Conservation (phyloP, 1,140 invertebrate genomes). For the Stegodyphus mimosarum region DNA sequence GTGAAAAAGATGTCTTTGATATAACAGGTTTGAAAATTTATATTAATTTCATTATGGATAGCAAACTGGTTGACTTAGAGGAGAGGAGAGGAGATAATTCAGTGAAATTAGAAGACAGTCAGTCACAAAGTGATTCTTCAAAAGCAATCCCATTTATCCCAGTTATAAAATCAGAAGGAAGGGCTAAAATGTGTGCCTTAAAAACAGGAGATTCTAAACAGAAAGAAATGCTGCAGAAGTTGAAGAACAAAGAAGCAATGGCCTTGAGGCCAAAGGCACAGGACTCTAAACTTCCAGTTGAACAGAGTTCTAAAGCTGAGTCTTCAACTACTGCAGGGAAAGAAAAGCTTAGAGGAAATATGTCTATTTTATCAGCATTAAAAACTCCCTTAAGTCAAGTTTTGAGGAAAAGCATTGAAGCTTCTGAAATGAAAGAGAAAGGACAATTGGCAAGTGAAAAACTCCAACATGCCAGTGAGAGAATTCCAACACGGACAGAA, state of each 20-base stretch:
- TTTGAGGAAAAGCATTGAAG: constrained; percentile 55
- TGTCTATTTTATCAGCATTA: constrained; percentile 17
- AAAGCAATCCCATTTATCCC: constrained; percentile 40
- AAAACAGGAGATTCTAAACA: constrained; percentile 53
- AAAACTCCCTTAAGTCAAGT: constrained; percentile 58
- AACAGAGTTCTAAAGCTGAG: not conserved
- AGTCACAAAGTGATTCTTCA: not conserved
- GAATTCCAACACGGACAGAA: not conserved
- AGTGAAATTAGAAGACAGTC: no score
- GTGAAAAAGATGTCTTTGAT: no score
- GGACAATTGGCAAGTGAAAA: not conserved
- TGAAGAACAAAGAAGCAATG: constrained; percentile 36
- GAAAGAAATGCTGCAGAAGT: constrained; percentile 51
- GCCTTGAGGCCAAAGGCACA: constrained; percentile 5
- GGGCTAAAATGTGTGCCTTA: constrained; percentile 56
- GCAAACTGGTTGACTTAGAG: no score
- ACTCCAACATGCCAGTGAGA: not conserved
- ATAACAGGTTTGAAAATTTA: no score
- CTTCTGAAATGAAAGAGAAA: constrained; percentile 28
- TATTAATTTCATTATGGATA: no score
- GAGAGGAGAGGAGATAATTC: no score
- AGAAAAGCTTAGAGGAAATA: constrained; percentile 37
- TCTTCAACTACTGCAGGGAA: not conserved
- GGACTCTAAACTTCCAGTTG: not conserved
- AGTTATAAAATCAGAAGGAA: constrained; percentile 25